phyloP scores from a whole-genome alignment of 1,140 invertebrate genomes.

The Diploscapter pachys region DNA sequence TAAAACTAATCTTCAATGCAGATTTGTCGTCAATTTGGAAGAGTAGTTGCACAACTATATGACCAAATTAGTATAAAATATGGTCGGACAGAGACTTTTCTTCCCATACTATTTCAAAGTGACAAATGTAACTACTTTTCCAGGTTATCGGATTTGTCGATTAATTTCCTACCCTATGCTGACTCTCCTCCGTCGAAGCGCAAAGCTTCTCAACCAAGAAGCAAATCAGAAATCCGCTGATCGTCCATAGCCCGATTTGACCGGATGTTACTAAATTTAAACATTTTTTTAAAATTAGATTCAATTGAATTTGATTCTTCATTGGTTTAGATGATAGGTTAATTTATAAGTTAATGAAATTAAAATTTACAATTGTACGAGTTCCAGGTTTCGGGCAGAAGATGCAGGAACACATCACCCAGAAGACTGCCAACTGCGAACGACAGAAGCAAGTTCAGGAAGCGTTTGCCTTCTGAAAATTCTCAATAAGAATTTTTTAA shows the following conservation, averaged over 20 bases:
- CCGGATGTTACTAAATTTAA: conserved; percentile 6
- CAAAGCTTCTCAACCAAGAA: conserved; percentile 30
- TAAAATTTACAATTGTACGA: conserved; percentile 1
- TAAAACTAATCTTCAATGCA: too few species aligned
- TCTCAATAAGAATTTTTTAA: conserved; percentile 5
- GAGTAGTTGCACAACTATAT: too few species aligned
- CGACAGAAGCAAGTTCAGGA: conserved; percentile 22
- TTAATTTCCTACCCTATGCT: conserved; percentile 18
- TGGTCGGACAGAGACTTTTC: too few species aligned
- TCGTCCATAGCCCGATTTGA: conserved; percentile 19
- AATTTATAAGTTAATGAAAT: too few species aligned
- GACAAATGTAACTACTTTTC: too few species aligned
- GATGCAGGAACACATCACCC: conserved; percentile 30
- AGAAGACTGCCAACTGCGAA: conserved; percentile 32
- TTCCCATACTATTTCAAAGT: too few species aligned
- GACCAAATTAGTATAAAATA: too few species aligned
- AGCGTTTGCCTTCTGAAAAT: conserved; percentile 20
- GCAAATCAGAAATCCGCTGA: conserved; percentile 22
- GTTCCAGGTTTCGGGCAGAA: conserved; percentile 28
- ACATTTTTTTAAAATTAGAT: background rate
- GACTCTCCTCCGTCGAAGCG: conserved; percentile 27
- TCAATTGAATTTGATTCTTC: background rate
- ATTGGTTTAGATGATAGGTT: too few species aligned
- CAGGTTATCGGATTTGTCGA: background rate
- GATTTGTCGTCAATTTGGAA: too few species aligned